A percentile compares a stretch with the other conserved stretches of the same genome.
phyloP scores from a whole-genome alignment of 2,888 invertebrate species.

The Nemotelus pantherinus region DNA sequence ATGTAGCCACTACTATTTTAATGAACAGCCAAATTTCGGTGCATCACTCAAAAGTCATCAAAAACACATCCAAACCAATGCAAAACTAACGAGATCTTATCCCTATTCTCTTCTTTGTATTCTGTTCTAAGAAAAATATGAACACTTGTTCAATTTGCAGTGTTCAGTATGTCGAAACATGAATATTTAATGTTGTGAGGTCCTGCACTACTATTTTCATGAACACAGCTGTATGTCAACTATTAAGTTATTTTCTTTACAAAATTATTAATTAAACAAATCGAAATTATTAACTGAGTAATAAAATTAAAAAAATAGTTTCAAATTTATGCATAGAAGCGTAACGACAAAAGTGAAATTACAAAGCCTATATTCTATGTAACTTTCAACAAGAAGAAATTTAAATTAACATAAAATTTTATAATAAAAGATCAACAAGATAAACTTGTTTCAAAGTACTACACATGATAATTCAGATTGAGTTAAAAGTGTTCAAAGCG shows the following conservation, averaged over 20 bases:
- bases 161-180: too few species aligned
- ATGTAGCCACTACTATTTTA: too few species aligned
- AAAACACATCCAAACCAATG: too few species aligned
- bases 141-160: too few species aligned
- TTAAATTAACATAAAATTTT: neutral
- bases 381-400: neutral
- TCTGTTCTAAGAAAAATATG: too few species aligned
- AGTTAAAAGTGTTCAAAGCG: conserved; percentile 8
- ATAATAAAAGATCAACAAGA: neutral
- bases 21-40: too few species aligned
- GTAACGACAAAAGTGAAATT: conserved; percentile 26
- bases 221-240: too few species aligned
- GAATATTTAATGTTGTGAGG: too few species aligned
- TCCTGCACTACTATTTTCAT: too few species aligned
- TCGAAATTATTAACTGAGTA: neutral
- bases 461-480: neutral
- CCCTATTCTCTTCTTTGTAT: too few species aligned
- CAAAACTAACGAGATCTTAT: too few species aligned
- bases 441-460: neutral
- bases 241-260: neutral
- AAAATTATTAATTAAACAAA: conserved; percentile 23
- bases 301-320: conserved; percentile 5
- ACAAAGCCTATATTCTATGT: conserved; percentile 25
- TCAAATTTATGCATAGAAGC: conserved; percentile 8
- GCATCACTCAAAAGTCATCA: too few species aligned